These are phyloP conservation scores for Brachionus koreanus DNA, from an alignment of 1,140 invertebrate genomes.

Conservation along the genomic window DNA sequence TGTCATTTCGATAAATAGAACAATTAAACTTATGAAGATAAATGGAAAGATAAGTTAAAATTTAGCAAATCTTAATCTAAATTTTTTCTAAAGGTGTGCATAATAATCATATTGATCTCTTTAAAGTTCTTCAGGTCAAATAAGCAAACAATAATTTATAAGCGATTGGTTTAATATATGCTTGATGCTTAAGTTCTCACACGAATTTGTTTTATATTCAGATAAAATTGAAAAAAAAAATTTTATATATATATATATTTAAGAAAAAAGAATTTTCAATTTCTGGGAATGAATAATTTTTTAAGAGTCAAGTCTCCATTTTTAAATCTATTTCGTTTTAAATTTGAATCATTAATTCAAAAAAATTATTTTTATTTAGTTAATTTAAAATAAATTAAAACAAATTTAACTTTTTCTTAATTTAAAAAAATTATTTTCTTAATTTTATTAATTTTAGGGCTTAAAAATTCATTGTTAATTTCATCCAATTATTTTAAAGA, in stretches of 20 bases:
- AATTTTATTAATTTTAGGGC: neutral
- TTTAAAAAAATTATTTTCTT: neutral
- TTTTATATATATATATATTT: neutral
- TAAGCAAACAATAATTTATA: neutral
- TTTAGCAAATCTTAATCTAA: neutral
- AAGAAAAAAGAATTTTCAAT: too few relatives aligned
- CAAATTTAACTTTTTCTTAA: neutral
- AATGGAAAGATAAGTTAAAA: slow-evolving; percentile 4
- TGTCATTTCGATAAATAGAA: neutral
- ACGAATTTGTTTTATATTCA: neutral
- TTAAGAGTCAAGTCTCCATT: too few relatives aligned
- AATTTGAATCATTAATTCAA: neutral
- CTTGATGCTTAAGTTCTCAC: neutral
- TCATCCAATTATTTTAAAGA: neutral
- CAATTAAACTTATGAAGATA: neutral
- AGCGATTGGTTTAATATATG: neutral
- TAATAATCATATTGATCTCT: neutral
- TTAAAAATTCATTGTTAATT: neutral
- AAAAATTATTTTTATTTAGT: too few relatives aligned
- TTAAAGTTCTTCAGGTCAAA: neutral
- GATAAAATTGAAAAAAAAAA: neutral
- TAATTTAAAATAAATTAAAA: neutral
- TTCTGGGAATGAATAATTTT: too few relatives aligned
- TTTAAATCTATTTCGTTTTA: too few relatives aligned
- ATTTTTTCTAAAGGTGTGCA: neutral